Base-by-base conservation (phyloP, 2,888 invertebrate genomes). In the Drosophila subsilvestris region DNA sequence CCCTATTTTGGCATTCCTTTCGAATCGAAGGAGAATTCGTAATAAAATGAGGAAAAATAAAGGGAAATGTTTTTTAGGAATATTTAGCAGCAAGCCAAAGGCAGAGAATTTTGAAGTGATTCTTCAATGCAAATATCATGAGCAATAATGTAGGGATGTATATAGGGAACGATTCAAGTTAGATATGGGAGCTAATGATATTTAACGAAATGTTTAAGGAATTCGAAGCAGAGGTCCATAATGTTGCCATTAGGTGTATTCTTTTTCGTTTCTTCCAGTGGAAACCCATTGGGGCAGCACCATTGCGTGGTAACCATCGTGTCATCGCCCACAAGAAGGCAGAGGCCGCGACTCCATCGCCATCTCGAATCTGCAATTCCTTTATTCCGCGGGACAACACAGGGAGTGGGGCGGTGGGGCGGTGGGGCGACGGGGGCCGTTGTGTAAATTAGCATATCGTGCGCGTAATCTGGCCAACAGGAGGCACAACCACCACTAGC, bases 381-480 rank as follows among this genome's bases (percentile, higher is more conserved):
- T 66, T 55, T 42, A 57, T 67, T 54, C 42, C 66, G 47, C 32
- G 14, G 12, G 32, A 5, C 32, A 32, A 6, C n/a, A 37, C 7
- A 0, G 9, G 27, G 14, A 0, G n/a, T n/a, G 14, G 14, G 14
- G 6, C 14, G 3, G 14, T 12, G 44, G 65, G 66, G 71, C n/a
- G n/a, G n/a, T n/a, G n/a, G n/a, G n/a, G n/a, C n/a, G n/a, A n/a
- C 70, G 62, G 81, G 81, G 37, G 7, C 7, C 37, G 37, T 75
- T 83, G 79, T 87, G 89, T 89, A 87, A 85, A 85, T 85, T 85
- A 89, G 85, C 89, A 85, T 85, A 85, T 85, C 85, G 83, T 88
- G 88, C 85, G 86, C 86, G 86, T 85, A 85, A 85, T 85, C 85
- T 85, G 82, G 80, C 76, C 73, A 87, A 85, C 83, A 81, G 82